Evolutionary conservation across 2,797 vertebrate genomes (phyloP).

Genomic region (Leptoclinus maculatus): DNA sequence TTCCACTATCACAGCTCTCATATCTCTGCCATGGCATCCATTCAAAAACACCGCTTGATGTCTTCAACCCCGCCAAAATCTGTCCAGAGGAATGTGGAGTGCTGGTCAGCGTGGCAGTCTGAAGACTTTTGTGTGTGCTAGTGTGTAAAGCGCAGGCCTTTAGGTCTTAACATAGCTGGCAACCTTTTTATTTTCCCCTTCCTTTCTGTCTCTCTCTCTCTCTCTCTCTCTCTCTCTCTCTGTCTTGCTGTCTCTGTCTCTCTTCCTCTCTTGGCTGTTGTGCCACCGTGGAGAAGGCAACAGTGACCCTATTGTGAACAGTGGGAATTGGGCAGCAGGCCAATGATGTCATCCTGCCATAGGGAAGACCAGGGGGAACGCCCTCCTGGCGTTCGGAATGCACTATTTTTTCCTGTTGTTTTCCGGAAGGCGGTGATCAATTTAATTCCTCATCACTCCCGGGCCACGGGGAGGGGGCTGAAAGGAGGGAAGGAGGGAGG

Average conservation of each 20-base stretch:
- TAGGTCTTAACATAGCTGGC: slow-evolving; percentile 57
- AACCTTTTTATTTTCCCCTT: slow-evolving; percentile 29
- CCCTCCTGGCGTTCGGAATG: slow-evolving; percentile 80
- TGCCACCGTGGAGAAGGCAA: slow-evolving; percentile 75
- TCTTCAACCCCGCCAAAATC: slow-evolving; percentile 41
- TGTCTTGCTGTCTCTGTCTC: slow-evolving; percentile 38
- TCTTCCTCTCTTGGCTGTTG: slow-evolving; percentile 66
- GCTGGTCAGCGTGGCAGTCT: slow-evolving; percentile 50
- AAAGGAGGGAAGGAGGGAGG: not conserved
- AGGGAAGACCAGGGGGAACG: slow-evolving; percentile 77
- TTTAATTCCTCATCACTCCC: slow-evolving; percentile 78
- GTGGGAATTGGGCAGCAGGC: slow-evolving; percentile 81
- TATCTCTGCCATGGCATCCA: slow-evolving; percentile 44
- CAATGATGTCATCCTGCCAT: slow-evolving; percentile 84
- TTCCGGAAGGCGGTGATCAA: slow-evolving; percentile 79
- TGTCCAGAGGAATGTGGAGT: slow-evolving; percentile 49
- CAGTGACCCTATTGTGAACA: slow-evolving; percentile 81
- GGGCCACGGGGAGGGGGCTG: slow-evolving; percentile 15
- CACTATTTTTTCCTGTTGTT: slow-evolving; percentile 76
- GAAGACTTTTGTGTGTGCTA: slow-evolving; percentile 46
- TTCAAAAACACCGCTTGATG: slow-evolving; percentile 51
- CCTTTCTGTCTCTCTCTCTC: slow-evolving; percentile 25
- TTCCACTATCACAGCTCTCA: slow-evolving; percentile 47
- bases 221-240: slow-evolving; percentile 32
- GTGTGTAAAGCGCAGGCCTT: slow-evolving; percentile 43